Evolutionary conservation across 1,140 invertebrate species (phyloP).

Genomic region (Ceratina japonica): DNA sequence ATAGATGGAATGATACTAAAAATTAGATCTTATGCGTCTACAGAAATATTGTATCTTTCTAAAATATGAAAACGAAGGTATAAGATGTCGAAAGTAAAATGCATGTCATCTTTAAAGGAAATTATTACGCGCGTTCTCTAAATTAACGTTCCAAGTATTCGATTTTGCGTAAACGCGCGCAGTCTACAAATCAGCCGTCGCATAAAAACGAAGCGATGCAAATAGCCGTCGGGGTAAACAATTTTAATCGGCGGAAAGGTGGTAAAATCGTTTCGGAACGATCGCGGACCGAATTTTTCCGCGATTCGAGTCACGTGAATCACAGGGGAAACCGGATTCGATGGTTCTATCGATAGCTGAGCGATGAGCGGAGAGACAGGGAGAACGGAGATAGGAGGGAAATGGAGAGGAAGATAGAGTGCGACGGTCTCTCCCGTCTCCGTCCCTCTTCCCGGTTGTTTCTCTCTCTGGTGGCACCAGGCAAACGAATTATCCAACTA

Average conservation of each 20-base stretch:
- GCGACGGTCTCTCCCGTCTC: not conserved
- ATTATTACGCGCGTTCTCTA: too few species aligned
- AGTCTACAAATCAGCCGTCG: not conserved
- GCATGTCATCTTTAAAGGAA: too few species aligned
- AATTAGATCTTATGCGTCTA: too few species aligned
- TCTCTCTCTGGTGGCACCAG: slow-evolving; percentile 16
- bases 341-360: slow-evolving; percentile 9
- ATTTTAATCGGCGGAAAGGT: slow-evolving; percentile 7
- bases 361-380: not conserved
- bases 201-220: not conserved
- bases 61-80: too few species aligned
- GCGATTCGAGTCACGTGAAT: slow-evolving; percentile 38
- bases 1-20: too few species aligned
- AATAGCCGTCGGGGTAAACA: not conserved
- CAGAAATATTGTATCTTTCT: too few species aligned
- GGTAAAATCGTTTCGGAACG: slow-evolving; percentile 10
- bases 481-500: slow-evolving; percentile 52
- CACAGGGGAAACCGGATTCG: slow-evolving; percentile 37
- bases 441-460: not conserved
- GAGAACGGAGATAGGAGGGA: not conserved
- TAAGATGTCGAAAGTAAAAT: too few species aligned
- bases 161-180: not conserved
- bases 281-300: slow-evolving; percentile 21
- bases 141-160: not conserved
- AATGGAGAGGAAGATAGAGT: not conserved